These are phyloP conservation scores for Diprion similis DNA, from an alignment of 1,140 invertebrate species.

Conservation along the genomic window DNA sequence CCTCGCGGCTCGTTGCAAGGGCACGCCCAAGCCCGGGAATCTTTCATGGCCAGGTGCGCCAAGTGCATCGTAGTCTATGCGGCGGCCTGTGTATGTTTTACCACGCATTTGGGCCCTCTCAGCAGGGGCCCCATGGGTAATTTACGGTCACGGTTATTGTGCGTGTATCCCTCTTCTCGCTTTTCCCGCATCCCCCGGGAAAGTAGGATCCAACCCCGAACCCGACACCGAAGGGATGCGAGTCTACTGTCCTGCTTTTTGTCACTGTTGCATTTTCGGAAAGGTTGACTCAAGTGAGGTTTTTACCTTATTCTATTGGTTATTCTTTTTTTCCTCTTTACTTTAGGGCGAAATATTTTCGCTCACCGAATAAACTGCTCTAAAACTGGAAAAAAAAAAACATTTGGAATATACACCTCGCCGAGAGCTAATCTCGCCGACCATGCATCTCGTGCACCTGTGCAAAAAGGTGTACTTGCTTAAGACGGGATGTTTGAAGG, in stretches of 20 bases:
- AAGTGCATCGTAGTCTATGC: conserved; percentile 11
- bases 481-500: no score
- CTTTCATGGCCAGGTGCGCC: conserved; percentile 41
- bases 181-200: not conserved
- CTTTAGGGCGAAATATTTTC: not conserved
- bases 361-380: no score
- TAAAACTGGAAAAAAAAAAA: not conserved
- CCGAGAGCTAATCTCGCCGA: no score
- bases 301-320: not conserved
- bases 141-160: conserved; percentile 3
- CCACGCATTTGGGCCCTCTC: conserved; percentile 28
- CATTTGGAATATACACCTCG: no score
- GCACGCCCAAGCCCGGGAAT: conserved; percentile 33
- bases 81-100: conserved; percentile 6
- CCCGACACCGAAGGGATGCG: not conserved
- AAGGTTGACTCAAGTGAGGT: not conserved
- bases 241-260: not conserved
- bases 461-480: no score
- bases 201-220: not conserved
- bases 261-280: not conserved
- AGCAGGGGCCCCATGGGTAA: conserved; percentile 34
- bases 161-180: not conserved
- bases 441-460: no score
- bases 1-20: not conserved
- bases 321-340: not conserved